A percentile compares a stretch with the other conserved stretches of the same genome.
Evolutionary conservation across 2,888 invertebrate genomes (phyloP).

Genomic region (Gari tellinella): DNA sequence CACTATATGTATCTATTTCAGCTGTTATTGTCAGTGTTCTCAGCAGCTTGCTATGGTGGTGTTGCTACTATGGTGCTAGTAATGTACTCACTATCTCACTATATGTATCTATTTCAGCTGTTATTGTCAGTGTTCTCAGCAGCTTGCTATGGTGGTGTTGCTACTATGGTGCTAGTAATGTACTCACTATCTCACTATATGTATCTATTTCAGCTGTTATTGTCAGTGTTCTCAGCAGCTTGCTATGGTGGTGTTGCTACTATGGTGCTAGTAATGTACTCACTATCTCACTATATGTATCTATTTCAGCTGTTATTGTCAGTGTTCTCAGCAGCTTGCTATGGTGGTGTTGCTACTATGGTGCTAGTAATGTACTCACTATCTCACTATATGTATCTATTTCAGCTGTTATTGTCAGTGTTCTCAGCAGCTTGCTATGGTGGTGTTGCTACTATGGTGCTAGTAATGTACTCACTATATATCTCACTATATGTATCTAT

Average conservation of each 20-base stretch:
- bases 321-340: conserved; percentile 71
- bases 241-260: conserved; percentile 72
- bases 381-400: conserved; percentile 73
- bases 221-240: conserved; percentile 69
- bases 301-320: conserved; percentile 60
- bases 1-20: conserved; percentile 69
- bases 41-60: conserved; percentile 72
- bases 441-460: conserved; percentile 59
- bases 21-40: conserved; percentile 67
- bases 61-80: conserved; percentile 61
- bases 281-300: conserved; percentile 73
- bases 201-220: conserved; percentile 60
- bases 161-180: conserved; percentile 51
- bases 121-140: conserved; percentile 69
- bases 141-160: conserved; percentile 69
- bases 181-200: too few species aligned
- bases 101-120: conserved; percentile 62
- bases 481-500: too few species aligned
- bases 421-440: conserved; percentile 75
- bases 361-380: conserved; percentile 67
- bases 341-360: conserved; percentile 66
- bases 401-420: conserved; percentile 46
- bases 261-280: conserved; percentile 65
- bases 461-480: conserved; percentile 13
- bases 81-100: conserved; percentile 73